Evolutionary conservation across 2,797 vertebrate genomes (phyloP), one percentile per base, ranked within the genome.

Genomic region (Allochrocebus solatus): DNA sequence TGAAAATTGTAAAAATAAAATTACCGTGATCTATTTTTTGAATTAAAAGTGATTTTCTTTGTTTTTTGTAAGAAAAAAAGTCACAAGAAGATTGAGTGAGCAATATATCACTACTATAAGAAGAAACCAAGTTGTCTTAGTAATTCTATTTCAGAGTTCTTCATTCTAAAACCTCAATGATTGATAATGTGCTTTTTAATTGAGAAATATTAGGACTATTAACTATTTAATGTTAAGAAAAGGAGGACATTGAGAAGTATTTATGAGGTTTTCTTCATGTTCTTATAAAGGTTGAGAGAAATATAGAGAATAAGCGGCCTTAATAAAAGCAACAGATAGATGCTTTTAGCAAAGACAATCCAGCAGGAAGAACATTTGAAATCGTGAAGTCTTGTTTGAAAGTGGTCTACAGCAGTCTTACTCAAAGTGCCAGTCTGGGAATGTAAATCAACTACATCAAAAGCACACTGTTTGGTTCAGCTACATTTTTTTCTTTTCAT

Each of bases 1-100:
- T 84, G 75, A 93, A 24, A 75, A 78, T 83, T 93, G 80, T 33
- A 74, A 91, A 70, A 94, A 95, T 19, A 67, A 91, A 96, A 93
- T 85, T 86, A 76, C 36, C 41, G 22, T 59, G 24, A 85, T 55
- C 95, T 89, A 26, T 88, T 91, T 90, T 93, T 87, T 50, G 57
- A 93, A 43, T 85, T 4, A 86, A 82, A 74, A 87, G 22, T n/a
- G 36, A 43, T 72, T 91, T 76, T 76, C 12, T 50, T 93, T 67
- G 6, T 39, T 57, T 75, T 53, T 84, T 94, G 36, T n/a, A 91
- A 92, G 39, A 76, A 97, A 90, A 80, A 24, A 92, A 41, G 50
- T 61, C 57, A 26, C 80, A 87, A 97, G n/a, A 24, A 92, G 33
- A 79, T 30, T 50, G 41, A 93, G 33, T 59, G 33, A 74, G 22